Evolutionary conservation across 2,113 vertebrate genomes (phyloP).

Genomic region (cattle (Bos taurus)): DNA sequence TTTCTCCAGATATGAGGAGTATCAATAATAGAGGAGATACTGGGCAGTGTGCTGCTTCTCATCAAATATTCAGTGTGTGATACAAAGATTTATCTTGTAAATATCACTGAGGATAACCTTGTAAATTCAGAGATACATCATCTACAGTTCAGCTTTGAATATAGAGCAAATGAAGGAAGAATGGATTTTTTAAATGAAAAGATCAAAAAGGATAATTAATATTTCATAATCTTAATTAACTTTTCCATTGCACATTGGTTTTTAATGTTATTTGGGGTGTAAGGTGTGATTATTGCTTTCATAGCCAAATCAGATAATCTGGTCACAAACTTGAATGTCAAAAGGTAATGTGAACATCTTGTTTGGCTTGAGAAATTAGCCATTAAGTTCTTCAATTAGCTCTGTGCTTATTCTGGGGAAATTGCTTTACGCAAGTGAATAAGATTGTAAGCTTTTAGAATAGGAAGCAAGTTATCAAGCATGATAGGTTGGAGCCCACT

Average conservation of each 20-base stretch:
- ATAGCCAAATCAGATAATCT: slow-evolving; percentile 69
- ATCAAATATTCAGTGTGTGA: slow-evolving; percentile 14
- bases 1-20: background rate
- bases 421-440: slow-evolving; percentile 11
- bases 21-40: slow-evolving; percentile 33
- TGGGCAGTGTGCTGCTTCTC: background rate
- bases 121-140: slow-evolving; percentile 32
- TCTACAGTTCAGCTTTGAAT: slow-evolving; percentile 29
- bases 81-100: slow-evolving; percentile 55
- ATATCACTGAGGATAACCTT: slow-evolving; percentile 40
- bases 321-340: slow-evolving; percentile 47
- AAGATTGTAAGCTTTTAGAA: slow-evolving; percentile 5
- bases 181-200: slow-evolving; percentile 56
- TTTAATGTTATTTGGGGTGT: slow-evolving; percentile 55
- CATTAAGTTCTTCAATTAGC: slow-evolving; percentile 19
- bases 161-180: background rate
- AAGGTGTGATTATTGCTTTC: slow-evolving; percentile 60
- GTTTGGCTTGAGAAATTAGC: slow-evolving; percentile 40
- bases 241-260: slow-evolving; percentile 57
- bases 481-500: background rate
- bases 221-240: slow-evolving; percentile 73
- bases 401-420: slow-evolving; percentile 40
- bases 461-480: slow-evolving; percentile 21
- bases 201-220: slow-evolving; percentile 62
- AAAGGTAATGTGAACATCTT: slow-evolving; percentile 42